Conservation (phyloP, 2,888 invertebrate genomes). For the Lasioglossum villosulum region DNA sequence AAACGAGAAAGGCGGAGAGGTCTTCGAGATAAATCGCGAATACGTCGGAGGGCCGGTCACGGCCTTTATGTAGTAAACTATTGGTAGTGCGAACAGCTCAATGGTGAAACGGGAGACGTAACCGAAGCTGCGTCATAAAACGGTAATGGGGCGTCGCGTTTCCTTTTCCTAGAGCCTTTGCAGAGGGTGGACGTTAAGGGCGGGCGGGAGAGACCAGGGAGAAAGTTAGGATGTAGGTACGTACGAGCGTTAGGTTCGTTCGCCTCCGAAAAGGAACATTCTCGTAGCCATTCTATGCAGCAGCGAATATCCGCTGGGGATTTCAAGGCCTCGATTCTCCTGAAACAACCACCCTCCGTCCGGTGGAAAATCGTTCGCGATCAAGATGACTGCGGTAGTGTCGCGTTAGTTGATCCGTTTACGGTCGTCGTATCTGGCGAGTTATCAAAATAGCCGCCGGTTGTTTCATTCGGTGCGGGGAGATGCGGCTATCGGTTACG, state of each 20-base stretch:
- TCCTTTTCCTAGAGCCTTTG: slow-evolving; percentile 78
- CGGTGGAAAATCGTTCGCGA: neutral
- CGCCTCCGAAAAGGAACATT: slow-evolving; percentile 15
- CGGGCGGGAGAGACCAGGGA: slow-evolving; percentile 56
- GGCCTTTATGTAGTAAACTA: slow-evolving; percentile 81
- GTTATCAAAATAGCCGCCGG: neutral
- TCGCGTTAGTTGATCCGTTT: neutral
- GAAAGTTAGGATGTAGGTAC: slow-evolving; percentile 40
- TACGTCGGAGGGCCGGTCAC: slow-evolving; percentile 68
- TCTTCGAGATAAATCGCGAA: slow-evolving; percentile 75
- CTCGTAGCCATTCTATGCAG: neutral
- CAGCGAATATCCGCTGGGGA: neutral
- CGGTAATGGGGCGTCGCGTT: slow-evolving; percentile 84
- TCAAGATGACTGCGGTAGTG: neutral
- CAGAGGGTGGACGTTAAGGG: slow-evolving; percentile 62
- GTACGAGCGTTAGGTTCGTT: slow-evolving; percentile 3
- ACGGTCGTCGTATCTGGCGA: neutral
- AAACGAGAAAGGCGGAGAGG: neutral
- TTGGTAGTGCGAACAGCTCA: slow-evolving; percentile 83
- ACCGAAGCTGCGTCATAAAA: slow-evolving; percentile 83
- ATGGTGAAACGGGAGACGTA: slow-evolving; percentile 84
- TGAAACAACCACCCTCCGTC: neutral
- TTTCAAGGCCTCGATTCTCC: neutral
- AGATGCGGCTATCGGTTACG: neutral
- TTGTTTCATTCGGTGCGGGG: neutral